Evolutionary conservation across 2,888 invertebrate genomes (phyloP), one percentile per base, ranked within the genome.

Genomic region (Halictus ligatus): DNA sequence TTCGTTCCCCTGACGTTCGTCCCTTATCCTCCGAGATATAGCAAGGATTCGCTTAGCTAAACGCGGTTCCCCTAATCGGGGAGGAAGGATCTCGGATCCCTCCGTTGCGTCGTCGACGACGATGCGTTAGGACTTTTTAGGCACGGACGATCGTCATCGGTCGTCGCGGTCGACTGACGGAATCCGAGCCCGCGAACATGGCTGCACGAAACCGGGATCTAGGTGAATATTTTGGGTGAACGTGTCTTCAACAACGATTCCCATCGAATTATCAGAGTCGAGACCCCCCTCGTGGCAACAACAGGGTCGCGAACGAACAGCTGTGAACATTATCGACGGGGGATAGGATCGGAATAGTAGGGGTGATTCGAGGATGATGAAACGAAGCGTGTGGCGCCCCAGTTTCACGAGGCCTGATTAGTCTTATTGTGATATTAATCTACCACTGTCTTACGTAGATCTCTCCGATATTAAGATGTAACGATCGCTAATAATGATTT

Each of bases 401-500:
- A 92, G 89, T 92, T 93, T 93, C 90, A 92, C 92, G 94, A 94
- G 95, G 95, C 95, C 95, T 95, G 95, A 95, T 94, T 95, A 95
- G 95, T 95, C 95, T 94, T 95, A 95, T 95, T 95, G 95, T 95
- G 95, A 95, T 95, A 95, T 95, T 95, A 95, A 94, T 94, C 95
- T 95, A 95, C 94, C 95, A 95, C 95, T 95, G 95, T 95, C 95
- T 95, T 95, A 94, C 92, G 94, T 95, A 95, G 95, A 95, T 95
- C 95, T 95, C 95, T 93, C 74, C 69, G 92, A 93, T 95, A 92
- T 94, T 95, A 94, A 94, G 94, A 93, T 93, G 90, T 92, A 89
- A 92, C 91, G 84, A 92, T 90, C 89, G 92, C 92, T 93, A 88
- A 92, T 92, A 92, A 84, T 78, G 60, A 43, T 79, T 84, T 79